Base-by-base conservation (phyloP, 2,888 invertebrate species). In the Onthophagus sagittarius region DNA sequence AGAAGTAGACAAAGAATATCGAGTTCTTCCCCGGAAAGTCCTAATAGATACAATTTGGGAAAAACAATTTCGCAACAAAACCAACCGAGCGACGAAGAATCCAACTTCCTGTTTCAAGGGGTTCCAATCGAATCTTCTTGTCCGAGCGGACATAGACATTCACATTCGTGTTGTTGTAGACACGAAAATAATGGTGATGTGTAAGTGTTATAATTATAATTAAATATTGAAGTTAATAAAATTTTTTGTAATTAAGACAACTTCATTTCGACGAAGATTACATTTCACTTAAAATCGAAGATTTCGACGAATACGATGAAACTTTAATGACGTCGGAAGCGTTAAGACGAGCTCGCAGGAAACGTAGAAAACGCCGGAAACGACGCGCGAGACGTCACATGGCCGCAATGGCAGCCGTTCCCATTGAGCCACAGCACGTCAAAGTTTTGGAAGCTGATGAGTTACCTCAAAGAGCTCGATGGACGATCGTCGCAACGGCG, bases 401-500 rank as follows among this genome's bases (percentile, higher is more conserved):
- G 11, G 39, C 23, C 3, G 76, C 77, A 32, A 77, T 78, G 64
- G 82, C 81, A 63, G 76, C 82, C 64, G 80, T 80, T 13, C 77
- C 82, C n/a, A 80, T 82, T 71, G 80, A 77, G 32, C 83, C 81
- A 65, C 79, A 79, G 31, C 76, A 78, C 33, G 84, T 84, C 71
- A 84, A 91, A 88, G 90, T 92, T 32, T 85, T 91, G 77, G 93
- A 94, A 82, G 93, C 93, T 0, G 94, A 95, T 79, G 95, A 95
- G 83, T 86, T 95, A 79, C 93, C 95, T 0, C 91, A 93, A 73
- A 89, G 94, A 72, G 95, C 95, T 53, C 90, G 95, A 78, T 95
- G 95, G 91, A 95, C 96, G 71, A 96, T 97, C 84, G 94, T 96
- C 85, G 93, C 94, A 80, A 96, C 96, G 64, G 96, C 96, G 76